A percentile compares a stretch with the other conserved stretches of the same genome.
These are phyloP conservation scores for Tricholaema leucomelas DNA, from an alignment of 2,113 vertebrate species.

Conservation along the genomic window DNA sequence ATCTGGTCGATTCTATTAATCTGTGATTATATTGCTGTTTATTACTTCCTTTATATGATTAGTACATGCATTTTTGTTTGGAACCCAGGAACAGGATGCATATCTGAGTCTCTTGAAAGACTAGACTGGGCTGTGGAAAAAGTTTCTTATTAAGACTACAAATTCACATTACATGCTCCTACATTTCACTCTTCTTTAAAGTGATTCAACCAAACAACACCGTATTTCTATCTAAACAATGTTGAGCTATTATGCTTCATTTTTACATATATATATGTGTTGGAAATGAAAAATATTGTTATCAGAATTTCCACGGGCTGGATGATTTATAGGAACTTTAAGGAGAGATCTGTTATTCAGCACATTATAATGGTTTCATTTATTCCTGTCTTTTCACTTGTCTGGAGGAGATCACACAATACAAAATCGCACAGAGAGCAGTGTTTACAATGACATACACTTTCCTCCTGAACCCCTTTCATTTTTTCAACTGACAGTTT, in stretches of 20 bases:
- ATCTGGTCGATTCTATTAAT: too few species aligned
- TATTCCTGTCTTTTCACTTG: slow-evolving; percentile 45
- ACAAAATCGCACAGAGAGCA: slow-evolving; percentile 24
- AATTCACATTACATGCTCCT: neutral
- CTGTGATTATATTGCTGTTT: neutral
- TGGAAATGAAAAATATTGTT: slow-evolving; percentile 34
- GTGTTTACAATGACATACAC: slow-evolving; percentile 29
- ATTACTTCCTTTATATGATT: neutral
- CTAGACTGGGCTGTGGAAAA: neutral
- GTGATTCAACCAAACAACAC: neutral
- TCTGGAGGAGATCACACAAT: slow-evolving; percentile 40
- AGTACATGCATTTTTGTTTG: neutral
- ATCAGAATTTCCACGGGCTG: slow-evolving; percentile 5
- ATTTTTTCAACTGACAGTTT: slow-evolving; percentile 25
- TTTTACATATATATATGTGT: neutral
- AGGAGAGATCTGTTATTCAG: slow-evolving; percentile 22
- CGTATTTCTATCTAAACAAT: slow-evolving; percentile 1
- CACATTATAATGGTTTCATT: slow-evolving; percentile 36
- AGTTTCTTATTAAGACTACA: neutral
- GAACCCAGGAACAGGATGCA: neutral
- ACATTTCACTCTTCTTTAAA: neutral
- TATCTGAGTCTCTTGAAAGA: neutral
- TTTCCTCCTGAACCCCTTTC: slow-evolving; percentile 47
- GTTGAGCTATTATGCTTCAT: neutral
- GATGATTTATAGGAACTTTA: neutral